These are phyloP conservation scores for Sebastes minor DNA, from an alignment of 2,797 vertebrate genomes.

Conservation along the genomic window DNA sequence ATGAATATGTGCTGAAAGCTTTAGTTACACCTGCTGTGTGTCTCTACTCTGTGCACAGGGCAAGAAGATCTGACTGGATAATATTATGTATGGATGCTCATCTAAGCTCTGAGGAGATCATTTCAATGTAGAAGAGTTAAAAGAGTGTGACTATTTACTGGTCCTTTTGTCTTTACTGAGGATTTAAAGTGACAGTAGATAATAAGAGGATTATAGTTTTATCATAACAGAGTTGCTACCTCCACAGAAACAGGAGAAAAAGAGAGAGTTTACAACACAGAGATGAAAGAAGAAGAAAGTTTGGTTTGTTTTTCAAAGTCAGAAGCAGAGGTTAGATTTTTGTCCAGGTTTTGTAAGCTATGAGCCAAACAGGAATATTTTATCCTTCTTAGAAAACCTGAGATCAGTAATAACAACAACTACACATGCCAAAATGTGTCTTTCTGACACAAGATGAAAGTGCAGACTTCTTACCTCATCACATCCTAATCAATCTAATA, in stretches of 20 bases:
- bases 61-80: not conserved
- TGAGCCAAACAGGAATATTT: not conserved
- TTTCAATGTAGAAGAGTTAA: not conserved
- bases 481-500: not conserved
- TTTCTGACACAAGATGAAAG: not conserved
- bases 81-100: not conserved
- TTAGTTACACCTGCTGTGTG: constrained; percentile 53
- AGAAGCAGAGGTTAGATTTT: not conserved
- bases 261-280: not conserved
- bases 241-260: not conserved
- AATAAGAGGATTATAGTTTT: not conserved
- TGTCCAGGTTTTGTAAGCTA: not conserved
- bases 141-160: not conserved
- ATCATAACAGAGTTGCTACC: not conserved
- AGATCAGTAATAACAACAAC: not conserved
- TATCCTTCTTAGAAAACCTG: not conserved
- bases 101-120: not conserved
- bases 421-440: not conserved
- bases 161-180: not conserved
- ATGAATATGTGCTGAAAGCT: constrained; percentile 62
- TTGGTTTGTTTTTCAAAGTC: not conserved
- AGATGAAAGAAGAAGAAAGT: not conserved
- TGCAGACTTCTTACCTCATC: not conserved
- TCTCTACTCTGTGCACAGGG: not conserved
- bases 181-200: not conserved